Percentiles rank a stretch among this genome's conserved stretches.
Conservation (phyloP, 2,888 invertebrate species). For the Bombylius major region DNA sequence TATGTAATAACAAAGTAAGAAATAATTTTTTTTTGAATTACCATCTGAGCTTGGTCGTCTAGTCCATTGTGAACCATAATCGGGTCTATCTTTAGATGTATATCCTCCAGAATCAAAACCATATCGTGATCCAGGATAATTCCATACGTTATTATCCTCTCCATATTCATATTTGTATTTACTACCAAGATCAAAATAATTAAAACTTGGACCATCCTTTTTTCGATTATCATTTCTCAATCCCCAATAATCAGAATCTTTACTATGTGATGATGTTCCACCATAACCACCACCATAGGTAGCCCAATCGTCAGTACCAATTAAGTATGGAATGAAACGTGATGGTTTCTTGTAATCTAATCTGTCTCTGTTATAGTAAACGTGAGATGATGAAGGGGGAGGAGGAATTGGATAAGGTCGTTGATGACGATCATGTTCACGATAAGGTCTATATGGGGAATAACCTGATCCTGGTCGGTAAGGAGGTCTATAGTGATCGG, state of each 20-base stretch:
- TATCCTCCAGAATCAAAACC: constrained; percentile 18
- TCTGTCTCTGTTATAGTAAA: constrained; percentile 25
- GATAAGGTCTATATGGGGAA: constrained; percentile 27
- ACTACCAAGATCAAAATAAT: constrained; percentile 36
- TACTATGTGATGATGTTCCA: constrained; percentile 27
- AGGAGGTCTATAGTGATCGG: constrained; percentile 28
- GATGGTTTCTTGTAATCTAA: constrained; percentile 24
- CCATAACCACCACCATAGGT: constrained; percentile 51
- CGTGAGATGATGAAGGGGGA: constrained; percentile 22
- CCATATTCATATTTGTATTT: constrained; percentile 29
- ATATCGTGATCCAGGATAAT: constrained; percentile 38
- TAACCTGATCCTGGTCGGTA: constrained; percentile 20
- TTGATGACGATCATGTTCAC: constrained; percentile 13
- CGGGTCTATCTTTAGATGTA: constrained; percentile 22
- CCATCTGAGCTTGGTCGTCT: constrained; percentile 36
- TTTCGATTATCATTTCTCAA: constrained; percentile 33
- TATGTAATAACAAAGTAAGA: background rate
- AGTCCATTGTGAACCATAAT: constrained; percentile 34
- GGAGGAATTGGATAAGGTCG: constrained; percentile 14
- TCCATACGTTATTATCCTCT: constrained; percentile 36
- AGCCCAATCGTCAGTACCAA: constrained; percentile 43
- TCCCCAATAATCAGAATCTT: constrained; percentile 41
- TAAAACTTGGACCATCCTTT: constrained; percentile 30
- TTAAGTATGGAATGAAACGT: constrained; percentile 44
- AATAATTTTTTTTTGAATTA: constrained; percentile 11